Base-by-base conservation (phyloP, 2,888 invertebrate species). In the Chirona hameri region DNA sequence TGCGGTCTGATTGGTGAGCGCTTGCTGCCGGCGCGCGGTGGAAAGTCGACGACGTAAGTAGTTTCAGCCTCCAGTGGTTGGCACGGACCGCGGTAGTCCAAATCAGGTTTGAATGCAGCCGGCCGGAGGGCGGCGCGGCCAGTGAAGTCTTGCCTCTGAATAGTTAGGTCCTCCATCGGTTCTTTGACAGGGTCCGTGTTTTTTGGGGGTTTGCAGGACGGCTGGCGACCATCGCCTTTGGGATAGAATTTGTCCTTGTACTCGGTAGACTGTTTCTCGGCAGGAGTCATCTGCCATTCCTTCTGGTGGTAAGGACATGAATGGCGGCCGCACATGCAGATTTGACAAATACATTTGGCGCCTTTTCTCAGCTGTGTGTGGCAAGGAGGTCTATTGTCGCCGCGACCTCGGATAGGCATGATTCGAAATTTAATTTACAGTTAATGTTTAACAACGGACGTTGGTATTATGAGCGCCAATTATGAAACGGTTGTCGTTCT, bases 291-390 rank as follows among this genome's bases (percentile, higher is more conserved):
- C 24, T 76, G 76, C 76, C 76, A 76, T 39, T 76, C 76, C 1
- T 39, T 24, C 46, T 46, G 76, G 46, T 76, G 46, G n/a, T 76
- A 76, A 0, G 76, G 76, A 24, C 76, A 76, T 24, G 76, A 76
- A 21, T 76, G 76, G 15, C 76, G 76, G 5, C 76, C 76, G 27
- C 76, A 76, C 76, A 76, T 39, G n/a, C 76, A 76, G 10, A 76
- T 76, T 24, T 76, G 76, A 39, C 76, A 76, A 12, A 76, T 76
- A 24, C 76, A 76, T 76, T 76, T 76, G 10, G 14, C 7, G 10
- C 46, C 46, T 12, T 76, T 76, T 15, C 12, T 76, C 46, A n/a
- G 24, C n/a, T 65, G n/a, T 10, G 76, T 9, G 46, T 76, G 76
- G 14, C 76, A 76, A 15, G 24, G 21, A 5, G 39, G 76, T 24